Evolutionary conservation across 1,140 invertebrate species (phyloP).

Genomic region (Asobara japonica): DNA sequence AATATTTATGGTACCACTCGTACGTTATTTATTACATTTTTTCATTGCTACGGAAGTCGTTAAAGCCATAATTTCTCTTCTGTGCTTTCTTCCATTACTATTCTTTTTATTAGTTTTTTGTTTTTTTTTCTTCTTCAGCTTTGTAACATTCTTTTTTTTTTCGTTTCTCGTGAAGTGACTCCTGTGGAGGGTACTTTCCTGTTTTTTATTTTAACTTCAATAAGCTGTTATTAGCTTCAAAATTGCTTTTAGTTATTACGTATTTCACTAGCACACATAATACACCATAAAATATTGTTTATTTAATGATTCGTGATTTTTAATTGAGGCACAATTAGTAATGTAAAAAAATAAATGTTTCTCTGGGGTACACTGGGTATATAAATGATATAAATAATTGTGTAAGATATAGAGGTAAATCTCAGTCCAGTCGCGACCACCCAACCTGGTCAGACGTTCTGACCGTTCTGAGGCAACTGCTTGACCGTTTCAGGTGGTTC

Average conservation of each 20-base stretch:
- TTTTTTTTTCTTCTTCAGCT: too few relatives aligned
- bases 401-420: neutral
- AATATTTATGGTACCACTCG: neutral
- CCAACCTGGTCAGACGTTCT: conserved; percentile 8
- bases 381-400: neutral
- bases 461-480: conserved; percentile 2
- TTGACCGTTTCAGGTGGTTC: conserved; percentile 20
- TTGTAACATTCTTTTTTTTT: too few relatives aligned
- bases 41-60: too few relatives aligned
- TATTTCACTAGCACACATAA: neutral
- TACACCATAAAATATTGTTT: neutral
- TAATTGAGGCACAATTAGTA: neutral
- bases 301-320: neutral
- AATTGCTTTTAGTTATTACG: neutral
- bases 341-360: neutral
- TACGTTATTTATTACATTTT: neutral
- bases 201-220: too few relatives aligned
- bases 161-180: too few relatives aligned
- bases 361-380: neutral
- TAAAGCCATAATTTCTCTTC: too few relatives aligned
- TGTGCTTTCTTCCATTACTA: too few relatives aligned
- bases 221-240: neutral
- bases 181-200: too few relatives aligned
- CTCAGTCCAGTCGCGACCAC: neutral
- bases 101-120: neutral